Conservation (phyloP, 2,113 vertebrate species). For the Gymnogyps californianus region DNA sequence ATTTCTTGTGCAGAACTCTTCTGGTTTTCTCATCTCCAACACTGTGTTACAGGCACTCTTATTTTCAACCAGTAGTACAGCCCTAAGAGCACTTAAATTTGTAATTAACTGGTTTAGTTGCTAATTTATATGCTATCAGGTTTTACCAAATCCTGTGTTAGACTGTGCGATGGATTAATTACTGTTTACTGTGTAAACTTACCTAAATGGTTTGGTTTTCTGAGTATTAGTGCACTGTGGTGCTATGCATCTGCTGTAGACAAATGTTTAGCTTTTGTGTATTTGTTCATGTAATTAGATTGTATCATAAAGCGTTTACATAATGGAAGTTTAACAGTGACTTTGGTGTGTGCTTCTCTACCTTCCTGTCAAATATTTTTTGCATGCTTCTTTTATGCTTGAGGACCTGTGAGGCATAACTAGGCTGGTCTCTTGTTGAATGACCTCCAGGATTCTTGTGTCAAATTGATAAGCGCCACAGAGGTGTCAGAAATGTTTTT, state of each 20-base stretch:
- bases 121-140: background rate
- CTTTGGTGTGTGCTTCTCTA: background rate
- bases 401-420: background rate
- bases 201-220: background rate
- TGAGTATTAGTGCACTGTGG: background rate
- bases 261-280: background rate
- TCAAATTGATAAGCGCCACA: background rate
- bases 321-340: background rate
- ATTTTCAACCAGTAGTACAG: background rate
- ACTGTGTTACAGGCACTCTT: background rate
- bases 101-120: background rate
- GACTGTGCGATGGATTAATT: background rate
- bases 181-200: conserved; percentile 34
- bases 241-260: background rate
- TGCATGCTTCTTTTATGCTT: background rate
- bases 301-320: background rate
- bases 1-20: background rate
- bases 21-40: background rate
- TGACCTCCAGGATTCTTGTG: background rate
- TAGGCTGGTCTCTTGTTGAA: background rate
- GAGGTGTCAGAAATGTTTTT: background rate
- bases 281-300: background rate
- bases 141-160: background rate
- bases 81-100: background rate
- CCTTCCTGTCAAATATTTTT: background rate